phyloP scores from a whole-genome alignment of 2,797 vertebrate genomes.

The Poecilia wingei region DNA sequence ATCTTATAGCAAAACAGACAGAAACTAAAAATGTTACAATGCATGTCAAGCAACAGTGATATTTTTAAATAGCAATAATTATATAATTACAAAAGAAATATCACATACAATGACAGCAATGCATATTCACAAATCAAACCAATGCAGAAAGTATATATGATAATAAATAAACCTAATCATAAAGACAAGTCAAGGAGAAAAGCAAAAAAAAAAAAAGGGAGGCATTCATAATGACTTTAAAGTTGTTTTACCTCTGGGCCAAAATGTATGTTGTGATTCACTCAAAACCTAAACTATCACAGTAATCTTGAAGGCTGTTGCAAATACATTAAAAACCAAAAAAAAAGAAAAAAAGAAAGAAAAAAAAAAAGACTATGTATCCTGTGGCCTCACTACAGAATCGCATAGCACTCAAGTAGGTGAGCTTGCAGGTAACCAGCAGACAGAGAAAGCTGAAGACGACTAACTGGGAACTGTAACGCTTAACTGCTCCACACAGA shows the following conservation, averaged over 20 bases:
- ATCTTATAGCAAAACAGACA: slow-evolving; percentile 77
- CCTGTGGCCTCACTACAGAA: slow-evolving; percentile 39
- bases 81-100: slow-evolving; percentile 84
- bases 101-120: slow-evolving; percentile 82
- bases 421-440: slow-evolving; percentile 49
- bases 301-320: slow-evolving; percentile 56
- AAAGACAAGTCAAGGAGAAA: slow-evolving; percentile 69
- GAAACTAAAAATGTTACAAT: slow-evolving; percentile 81
- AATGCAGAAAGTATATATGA: slow-evolving; percentile 82
- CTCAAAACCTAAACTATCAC: slow-evolving; percentile 59
- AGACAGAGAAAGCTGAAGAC: slow-evolving; percentile 63
- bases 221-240: slow-evolving; percentile 55
- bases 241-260: slow-evolving; percentile 64
- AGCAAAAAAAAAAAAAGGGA: slow-evolving; percentile 38
- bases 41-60: slow-evolving; percentile 80
- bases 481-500: slow-evolving; percentile 44
- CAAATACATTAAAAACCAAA: slow-evolving; percentile 47
- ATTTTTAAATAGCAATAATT: slow-evolving; percentile 84
- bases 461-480: slow-evolving; percentile 41
- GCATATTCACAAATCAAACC: slow-evolving; percentile 81
- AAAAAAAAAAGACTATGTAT: slow-evolving; percentile 28
- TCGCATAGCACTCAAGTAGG: slow-evolving; percentile 42
- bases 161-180: slow-evolving; percentile 85
- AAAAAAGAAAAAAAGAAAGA: not conserved
- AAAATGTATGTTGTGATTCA: slow-evolving; percentile 61